Conservation (phyloP, 1,140 invertebrate genomes). For the Drosophila insularis region DNA sequence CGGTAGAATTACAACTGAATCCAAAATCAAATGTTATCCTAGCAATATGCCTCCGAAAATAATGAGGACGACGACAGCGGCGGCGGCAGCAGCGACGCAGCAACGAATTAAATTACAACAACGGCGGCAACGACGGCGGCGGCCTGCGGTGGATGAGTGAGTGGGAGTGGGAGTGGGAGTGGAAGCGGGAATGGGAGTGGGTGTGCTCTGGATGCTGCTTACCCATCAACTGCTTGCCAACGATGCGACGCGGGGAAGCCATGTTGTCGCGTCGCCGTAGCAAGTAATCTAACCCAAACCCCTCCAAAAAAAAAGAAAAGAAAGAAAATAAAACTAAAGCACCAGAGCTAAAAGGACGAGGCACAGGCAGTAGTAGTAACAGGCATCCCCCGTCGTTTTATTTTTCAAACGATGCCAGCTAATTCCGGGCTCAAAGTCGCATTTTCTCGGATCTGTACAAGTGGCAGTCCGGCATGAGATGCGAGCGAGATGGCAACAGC, state of each 20-base stretch:
- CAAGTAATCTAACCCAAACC: slow-evolving; percentile 74
- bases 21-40: slow-evolving; percentile 82
- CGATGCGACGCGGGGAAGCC: not conserved
- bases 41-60: slow-evolving; percentile 83
- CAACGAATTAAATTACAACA: slow-evolving; percentile 77
- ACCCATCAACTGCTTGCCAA: not conserved
- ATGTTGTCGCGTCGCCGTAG: slow-evolving; percentile 48
- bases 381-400: slow-evolving; percentile 20
- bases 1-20: slow-evolving; percentile 83
- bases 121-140: slow-evolving; percentile 60
- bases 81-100: slow-evolving; percentile 68
- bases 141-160: slow-evolving; percentile 41
- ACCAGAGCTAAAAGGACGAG: too few species aligned
- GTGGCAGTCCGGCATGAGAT: slow-evolving; percentile 46
- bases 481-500: slow-evolving; percentile 56
- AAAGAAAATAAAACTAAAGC: not conserved
- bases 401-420: slow-evolving; percentile 68
- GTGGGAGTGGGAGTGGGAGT: slow-evolving; percentile 22
- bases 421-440: slow-evolving; percentile 78
- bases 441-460: slow-evolving; percentile 76
- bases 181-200: slow-evolving; percentile 16
- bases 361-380: too few species aligned
- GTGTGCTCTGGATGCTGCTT: not conserved
- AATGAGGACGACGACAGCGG: slow-evolving; percentile 62
- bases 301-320: not conserved